phyloP scores from a whole-genome alignment of 2,797 vertebrate species.

The Morus bassanus region DNA sequence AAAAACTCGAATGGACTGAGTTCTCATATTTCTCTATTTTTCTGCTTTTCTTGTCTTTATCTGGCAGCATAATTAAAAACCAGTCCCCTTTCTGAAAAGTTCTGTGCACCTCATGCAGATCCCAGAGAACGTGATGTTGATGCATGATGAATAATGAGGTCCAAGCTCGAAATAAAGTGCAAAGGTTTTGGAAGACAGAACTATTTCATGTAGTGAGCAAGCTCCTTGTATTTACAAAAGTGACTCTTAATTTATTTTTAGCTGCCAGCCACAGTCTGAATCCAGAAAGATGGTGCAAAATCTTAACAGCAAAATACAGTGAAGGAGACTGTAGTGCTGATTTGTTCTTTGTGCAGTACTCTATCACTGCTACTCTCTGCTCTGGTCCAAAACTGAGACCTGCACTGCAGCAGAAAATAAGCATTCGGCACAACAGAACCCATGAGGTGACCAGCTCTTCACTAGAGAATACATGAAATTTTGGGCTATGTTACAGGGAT shows the following conservation, averaged over 20 bases:
- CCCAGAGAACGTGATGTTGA: not conserved
- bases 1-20: not conserved
- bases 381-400: slow-evolving; percentile 9
- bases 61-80: not conserved
- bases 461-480: not conserved
- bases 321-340: not conserved
- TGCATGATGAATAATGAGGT: not conserved
- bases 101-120: not conserved
- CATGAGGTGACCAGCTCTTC: not conserved
- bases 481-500: not conserved
- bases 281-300: not conserved
- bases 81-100: not conserved
- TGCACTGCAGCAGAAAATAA: slow-evolving; percentile 52
- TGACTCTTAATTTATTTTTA: not conserved
- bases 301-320: not conserved
- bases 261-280: not conserved
- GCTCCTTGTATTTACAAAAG: not conserved
- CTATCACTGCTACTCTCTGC: not conserved
- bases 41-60: not conserved
- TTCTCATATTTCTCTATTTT: not conserved
- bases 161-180: not conserved
- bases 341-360: slow-evolving; percentile 8
- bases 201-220: not conserved
- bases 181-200: not conserved
- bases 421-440: not conserved